Evolutionary conservation across 1,140 invertebrate species (phyloP).

Genomic region (Goniozus legneri): DNA sequence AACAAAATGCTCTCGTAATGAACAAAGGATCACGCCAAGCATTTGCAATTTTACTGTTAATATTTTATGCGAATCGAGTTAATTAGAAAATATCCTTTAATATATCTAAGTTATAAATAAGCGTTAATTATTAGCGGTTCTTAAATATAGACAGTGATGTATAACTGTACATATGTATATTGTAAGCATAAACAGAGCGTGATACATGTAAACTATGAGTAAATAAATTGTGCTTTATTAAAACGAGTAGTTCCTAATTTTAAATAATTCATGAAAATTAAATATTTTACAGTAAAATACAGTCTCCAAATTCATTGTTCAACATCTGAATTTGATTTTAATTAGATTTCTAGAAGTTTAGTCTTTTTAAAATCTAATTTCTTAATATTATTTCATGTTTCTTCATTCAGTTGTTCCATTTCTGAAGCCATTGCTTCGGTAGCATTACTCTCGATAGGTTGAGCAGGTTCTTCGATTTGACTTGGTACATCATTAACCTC

Average conservation of each 20-base stretch:
- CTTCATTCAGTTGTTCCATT: constrained; percentile 28
- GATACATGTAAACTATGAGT: constrained; percentile 35
- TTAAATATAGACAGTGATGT: constrained; percentile 27
- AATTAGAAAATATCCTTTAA: constrained; percentile 20
- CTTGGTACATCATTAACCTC: constrained; percentile 38
- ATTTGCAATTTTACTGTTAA: constrained; percentile 19
- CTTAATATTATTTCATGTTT: too few relatives aligned
- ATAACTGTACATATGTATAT: constrained; percentile 43
- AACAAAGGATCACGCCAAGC: constrained; percentile 18
- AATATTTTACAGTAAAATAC: not conserved
- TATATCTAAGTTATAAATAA: constrained; percentile 30
- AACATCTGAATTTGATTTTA: too few relatives aligned
- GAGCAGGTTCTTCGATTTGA: constrained; percentile 32
- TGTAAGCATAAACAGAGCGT: constrained; percentile 32
- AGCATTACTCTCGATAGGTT: constrained; percentile 39
- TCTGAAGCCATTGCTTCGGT: constrained; percentile 41
- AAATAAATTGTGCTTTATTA: constrained; percentile 39
- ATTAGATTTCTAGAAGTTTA: too few relatives aligned
- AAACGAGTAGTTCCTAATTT: too few relatives aligned
- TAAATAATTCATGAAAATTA: too few relatives aligned
- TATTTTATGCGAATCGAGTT: constrained; percentile 16
- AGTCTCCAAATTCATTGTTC: not conserved
- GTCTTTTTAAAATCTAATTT: too few relatives aligned
- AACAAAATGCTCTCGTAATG: constrained; percentile 19
- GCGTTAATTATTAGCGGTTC: constrained; percentile 24